Conservation (phyloP, 2,797 vertebrate species). For the Sebastes jordani region DNA sequence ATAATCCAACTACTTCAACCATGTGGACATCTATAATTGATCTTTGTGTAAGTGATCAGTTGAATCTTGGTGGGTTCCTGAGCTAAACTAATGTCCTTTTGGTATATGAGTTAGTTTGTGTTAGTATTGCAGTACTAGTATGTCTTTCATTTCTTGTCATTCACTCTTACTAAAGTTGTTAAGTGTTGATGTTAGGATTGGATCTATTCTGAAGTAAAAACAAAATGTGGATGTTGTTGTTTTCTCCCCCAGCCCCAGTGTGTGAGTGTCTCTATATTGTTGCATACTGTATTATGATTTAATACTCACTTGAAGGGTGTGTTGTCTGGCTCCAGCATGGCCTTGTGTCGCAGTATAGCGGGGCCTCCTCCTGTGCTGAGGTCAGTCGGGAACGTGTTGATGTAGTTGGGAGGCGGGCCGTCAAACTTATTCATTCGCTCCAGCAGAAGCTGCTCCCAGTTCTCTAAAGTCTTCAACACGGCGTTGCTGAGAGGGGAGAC, state of each 20-base stretch:
- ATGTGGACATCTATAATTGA: not conserved
- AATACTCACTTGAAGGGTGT: slow-evolving; percentile 94
- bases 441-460: slow-evolving; percentile 95
- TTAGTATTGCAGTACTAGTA: not conserved
- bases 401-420: slow-evolving; percentile 96
- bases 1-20: not conserved
- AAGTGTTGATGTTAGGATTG: not conserved
- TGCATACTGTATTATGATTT: not conserved
- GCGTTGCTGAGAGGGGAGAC: slow-evolving; percentile 92
- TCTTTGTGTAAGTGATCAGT: not conserved
- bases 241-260: not conserved
- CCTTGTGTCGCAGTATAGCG: slow-evolving; percentile 93
- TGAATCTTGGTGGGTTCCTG: not conserved
- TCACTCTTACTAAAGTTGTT: not conserved
- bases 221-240: not conserved
- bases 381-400: slow-evolving; percentile 93
- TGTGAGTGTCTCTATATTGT: not conserved
- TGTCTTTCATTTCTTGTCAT: not conserved
- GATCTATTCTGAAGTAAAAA: not conserved
- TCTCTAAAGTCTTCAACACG: slow-evolving; percentile 94
- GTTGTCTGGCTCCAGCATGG: slow-evolving; percentile 98
- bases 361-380: slow-evolving; percentile 88
- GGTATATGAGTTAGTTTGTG: not conserved
- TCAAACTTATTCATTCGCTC: slow-evolving; percentile 95
- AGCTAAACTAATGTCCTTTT: not conserved